Percentiles rank a stretch among this genome's conserved stretches.
Evolutionary conservation across 1,140 invertebrate genomes (phyloP).

Genomic region (Conus ventricosus): DNA sequence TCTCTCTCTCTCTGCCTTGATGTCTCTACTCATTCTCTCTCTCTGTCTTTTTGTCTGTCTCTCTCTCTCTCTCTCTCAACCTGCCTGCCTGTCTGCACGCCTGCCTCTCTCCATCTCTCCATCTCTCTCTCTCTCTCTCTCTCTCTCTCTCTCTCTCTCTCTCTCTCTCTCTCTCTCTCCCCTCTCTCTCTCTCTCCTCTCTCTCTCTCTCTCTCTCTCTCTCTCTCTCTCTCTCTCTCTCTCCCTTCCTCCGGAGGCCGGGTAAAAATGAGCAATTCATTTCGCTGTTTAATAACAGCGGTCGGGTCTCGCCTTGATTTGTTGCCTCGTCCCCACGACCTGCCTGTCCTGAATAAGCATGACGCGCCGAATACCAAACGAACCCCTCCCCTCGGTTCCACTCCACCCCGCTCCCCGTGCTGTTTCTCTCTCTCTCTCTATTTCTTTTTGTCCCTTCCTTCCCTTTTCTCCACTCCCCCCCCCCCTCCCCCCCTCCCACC

Average conservation of each 20-base stretch:
- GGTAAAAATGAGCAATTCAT: conserved; percentile 47
- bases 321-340: conserved; percentile 13
- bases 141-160: background rate
- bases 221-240: background rate
- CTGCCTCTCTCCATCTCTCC: background rate
- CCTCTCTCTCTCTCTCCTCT: background rate
- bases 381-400: background rate
- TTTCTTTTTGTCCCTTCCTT: no score
- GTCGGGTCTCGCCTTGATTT: conserved; percentile 25
- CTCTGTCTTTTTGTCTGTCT: background rate
- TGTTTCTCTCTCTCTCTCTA: no score
- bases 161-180: background rate
- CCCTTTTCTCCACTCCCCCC: no score
- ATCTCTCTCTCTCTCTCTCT: background rate
- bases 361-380: conserved; percentile 32
- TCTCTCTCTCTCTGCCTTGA: background rate
- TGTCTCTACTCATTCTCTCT: background rate
- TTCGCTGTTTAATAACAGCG: conserved; percentile 40
- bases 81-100: background rate
- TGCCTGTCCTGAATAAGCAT: conserved; percentile 38
- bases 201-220: background rate
- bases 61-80: background rate
- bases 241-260: no score
- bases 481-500: no score
- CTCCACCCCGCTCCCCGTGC: no score